Evolutionary conservation across 2,888 invertebrate genomes (phyloP).

Genomic region (Drosophila anceps): DNA sequence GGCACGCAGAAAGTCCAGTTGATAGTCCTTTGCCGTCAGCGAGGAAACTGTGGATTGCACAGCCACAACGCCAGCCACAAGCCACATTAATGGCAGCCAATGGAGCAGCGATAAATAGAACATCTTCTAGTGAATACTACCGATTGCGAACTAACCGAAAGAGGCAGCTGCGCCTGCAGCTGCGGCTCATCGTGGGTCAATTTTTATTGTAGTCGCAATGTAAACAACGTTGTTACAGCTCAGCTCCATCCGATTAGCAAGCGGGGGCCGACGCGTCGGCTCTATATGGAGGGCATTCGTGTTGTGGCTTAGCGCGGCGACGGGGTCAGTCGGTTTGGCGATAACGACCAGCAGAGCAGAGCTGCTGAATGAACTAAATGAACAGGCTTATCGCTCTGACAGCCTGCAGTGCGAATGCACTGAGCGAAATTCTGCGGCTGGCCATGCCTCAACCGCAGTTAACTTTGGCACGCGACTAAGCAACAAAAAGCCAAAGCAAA

Average conservation of each 20-base stretch:
- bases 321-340: constrained; percentile 57
- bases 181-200: constrained; percentile 18
- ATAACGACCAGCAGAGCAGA: constrained; percentile 40
- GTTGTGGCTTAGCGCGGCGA: constrained; percentile 40
- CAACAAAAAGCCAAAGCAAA: constrained; percentile 52
- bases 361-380: constrained; percentile 40
- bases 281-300: neutral
- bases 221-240: constrained; percentile 45
- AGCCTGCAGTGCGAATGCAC: constrained; percentile 35
- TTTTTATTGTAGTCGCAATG: constrained; percentile 40
- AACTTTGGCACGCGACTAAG: constrained; percentile 42
- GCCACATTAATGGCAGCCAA: constrained; percentile 24
- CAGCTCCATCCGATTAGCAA: constrained; percentile 45
- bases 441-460: constrained; percentile 3
- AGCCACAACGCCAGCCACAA: constrained; percentile 5
- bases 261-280: neutral
- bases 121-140: constrained; percentile 53
- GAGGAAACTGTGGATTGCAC: constrained; percentile 7
- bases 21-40: constrained; percentile 60
- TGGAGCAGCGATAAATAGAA: constrained; percentile 28
- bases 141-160: constrained; percentile 41
- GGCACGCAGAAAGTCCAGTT: constrained; percentile 58
- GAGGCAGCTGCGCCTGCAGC: constrained; percentile 13
- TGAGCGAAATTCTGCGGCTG: constrained; percentile 46
- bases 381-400: constrained; percentile 37